Percentiles rank a stretch among this genome's conserved stretches.
phyloP scores from a whole-genome alignment of 2,888 invertebrate genomes.

The Vesta saturnalis region DNA sequence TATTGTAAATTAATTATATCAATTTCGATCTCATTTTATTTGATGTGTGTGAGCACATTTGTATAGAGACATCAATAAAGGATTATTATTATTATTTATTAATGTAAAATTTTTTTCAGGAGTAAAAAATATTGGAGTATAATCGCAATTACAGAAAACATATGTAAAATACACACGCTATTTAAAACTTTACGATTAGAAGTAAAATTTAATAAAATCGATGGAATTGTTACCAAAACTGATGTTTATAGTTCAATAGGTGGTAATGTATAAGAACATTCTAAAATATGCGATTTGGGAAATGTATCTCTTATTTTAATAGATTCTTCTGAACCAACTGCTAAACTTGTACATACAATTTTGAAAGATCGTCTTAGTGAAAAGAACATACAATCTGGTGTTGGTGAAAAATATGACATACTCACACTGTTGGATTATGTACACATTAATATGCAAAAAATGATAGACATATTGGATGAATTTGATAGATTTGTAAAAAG shows the following conservation, averaged over 20 bases:
- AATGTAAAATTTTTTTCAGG: background rate
- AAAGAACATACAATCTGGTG: conserved; percentile 28
- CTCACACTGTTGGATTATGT: conserved; percentile 42
- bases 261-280: background rate
- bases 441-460: conserved; percentile 34
- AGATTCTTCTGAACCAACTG: background rate
- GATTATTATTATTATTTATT: background rate
- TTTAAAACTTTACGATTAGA: background rate
- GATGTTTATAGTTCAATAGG: background rate
- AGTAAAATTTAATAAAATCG: background rate
- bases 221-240: background rate
- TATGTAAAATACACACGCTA: background rate
- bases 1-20: no score
- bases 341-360: conserved; percentile 18
- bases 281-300: background rate
- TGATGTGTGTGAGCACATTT: background rate
- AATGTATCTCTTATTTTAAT: background rate
- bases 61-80: background rate
- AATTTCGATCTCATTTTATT: no score
- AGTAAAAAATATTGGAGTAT: background rate
- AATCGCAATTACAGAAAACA: background rate
- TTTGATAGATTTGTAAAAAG: conserved; percentile 12
- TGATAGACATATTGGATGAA: conserved; percentile 29
- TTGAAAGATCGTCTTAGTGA: conserved; percentile 27
- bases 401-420: conserved; percentile 38